A percentile compares a stretch with the other conserved stretches of the same genome.
Conservation (phyloP, 2,797 vertebrate species). For the Acanthiza pusilla region DNA sequence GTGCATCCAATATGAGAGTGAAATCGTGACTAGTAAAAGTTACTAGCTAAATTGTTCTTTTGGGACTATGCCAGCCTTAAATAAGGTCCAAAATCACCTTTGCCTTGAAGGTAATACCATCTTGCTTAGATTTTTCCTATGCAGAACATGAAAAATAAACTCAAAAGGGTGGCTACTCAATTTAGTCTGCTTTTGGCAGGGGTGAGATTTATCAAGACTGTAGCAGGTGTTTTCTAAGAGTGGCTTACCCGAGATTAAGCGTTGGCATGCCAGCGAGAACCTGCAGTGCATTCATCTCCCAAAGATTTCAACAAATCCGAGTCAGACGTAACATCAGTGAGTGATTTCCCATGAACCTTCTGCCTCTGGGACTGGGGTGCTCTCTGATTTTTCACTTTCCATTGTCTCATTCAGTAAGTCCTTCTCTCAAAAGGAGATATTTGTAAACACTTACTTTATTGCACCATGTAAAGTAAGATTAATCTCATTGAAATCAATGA, state of each 20-base stretch:
- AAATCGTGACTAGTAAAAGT: not conserved
- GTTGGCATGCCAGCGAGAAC: not conserved
- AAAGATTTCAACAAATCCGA: not conserved
- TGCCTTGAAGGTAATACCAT: not conserved
- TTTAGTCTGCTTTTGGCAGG: not conserved
- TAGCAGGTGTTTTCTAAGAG: not conserved
- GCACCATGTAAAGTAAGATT: not conserved
- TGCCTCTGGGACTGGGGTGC: not conserved
- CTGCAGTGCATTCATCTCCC: not conserved
- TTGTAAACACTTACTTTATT: not conserved
- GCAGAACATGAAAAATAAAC: not conserved
- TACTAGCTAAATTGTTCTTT: not conserved
- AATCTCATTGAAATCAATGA: not conserved
- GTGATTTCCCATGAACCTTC: not conserved
- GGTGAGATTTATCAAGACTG: not conserved
- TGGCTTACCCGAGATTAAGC: not conserved
- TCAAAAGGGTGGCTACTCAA: not conserved
- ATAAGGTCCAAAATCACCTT: not conserved
- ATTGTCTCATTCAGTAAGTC: not conserved
- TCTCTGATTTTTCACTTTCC: not conserved
- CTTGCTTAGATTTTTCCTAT: not conserved
- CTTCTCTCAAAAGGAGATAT: not conserved
- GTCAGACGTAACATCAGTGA: rapidly evolving
- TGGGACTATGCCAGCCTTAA: not conserved
- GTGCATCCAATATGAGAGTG: not conserved